Base-by-base conservation (phyloP, 2,888 invertebrate genomes). In the Antitype chi region DNA sequence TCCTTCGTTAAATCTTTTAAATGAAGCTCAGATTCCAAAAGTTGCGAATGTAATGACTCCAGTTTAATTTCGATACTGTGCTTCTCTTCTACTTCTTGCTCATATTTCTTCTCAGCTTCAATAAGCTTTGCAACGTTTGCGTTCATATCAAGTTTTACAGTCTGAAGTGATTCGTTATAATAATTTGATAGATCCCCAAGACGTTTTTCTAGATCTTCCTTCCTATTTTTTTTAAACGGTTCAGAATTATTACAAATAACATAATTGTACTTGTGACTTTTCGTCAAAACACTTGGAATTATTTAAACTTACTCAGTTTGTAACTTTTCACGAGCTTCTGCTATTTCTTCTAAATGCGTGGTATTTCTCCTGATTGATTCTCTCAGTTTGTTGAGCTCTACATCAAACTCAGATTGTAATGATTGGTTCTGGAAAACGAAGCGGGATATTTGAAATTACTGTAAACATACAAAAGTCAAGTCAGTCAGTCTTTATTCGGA, bases 301-400 rank as follows among this genome's bases (percentile, higher is more conserved):
- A n/a, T n/a, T n/a, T 8, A 28, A 60, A 90, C 93, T 92, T 90
- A 96, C 96, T 96, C 96, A 5, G 87, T 57, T 89, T 95, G 93
- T 64, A 96, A 89, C 85, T 93, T 95, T 79, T 94, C 93, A 23
- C 96, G 94, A 77, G 94, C 94, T 20, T 90, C 89, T 13, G 91
- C 94, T 64, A 96, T 95, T 86, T 94, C 94, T 88, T 95, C 94
- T 64, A 96, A 91, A 85, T 95, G 92, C 20, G 78, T 82, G 7
- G 93, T 94, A 82, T 95, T 95, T 84, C 94, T 92, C 82, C 86
- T 90, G 38, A 96, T 94, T 4, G 94, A 95, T 82, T 93, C 92
- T 17, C 93, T 94, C 78, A 96, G 86, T 76, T 92, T 94, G 60
- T 87, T 91, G 13, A 96, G 87, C 88, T 96, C 94, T 72, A 87